Evolutionary conservation across 2,888 invertebrate genomes (phyloP), one percentile per base, ranked within the genome.

Genomic region (Leuctra nigra): DNA sequence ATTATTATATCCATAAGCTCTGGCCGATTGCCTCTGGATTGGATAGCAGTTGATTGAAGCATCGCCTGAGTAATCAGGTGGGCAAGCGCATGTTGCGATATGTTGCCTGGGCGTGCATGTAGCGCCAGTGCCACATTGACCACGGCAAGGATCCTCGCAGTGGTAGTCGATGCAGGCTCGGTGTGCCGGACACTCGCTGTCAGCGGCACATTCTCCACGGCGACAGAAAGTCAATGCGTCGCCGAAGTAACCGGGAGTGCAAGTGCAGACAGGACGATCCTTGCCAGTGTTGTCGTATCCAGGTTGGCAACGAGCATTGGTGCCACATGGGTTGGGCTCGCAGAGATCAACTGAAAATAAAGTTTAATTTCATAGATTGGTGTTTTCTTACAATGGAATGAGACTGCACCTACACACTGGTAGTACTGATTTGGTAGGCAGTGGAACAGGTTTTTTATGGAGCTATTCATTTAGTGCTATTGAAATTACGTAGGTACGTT

Each of bases 211-310:
- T 72, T 92, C 90, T 60, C 91, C 92, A 72, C 86, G 73, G 24
- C 75, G 78, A 68, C 92, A 92, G 63, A 79, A 75, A 4, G 76
- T 73, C 33, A 91, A 73, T 1, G 89, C 86, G 68, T 91, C 87
- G 25, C 91, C 91, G 53, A 86, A 79, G 69, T 86, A 86, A 44
- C 90, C 90, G 2, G 81, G 73, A 13, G 83, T 82, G 67, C 91
- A 91, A 9, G 88, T 90, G 69, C 91, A 92, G 44, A 92, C 91
- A 4, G 91, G 91, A 4, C 91, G 78, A 66, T 91, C 90, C 55
- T 83, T 82, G 41, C 88, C 87, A 4, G 84, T 82, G 59, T 84
- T 84, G 70, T 92, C 91, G 68, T 86, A 84, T 2, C 92, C 92
- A 0, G 91, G 90, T 16, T 84, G 82, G 67, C 92, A 92, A 59